Evolutionary conservation across 2,797 vertebrate species (phyloP), one percentile per base, ranked within the genome.

Genomic region (Heliangelus exortis): DNA sequence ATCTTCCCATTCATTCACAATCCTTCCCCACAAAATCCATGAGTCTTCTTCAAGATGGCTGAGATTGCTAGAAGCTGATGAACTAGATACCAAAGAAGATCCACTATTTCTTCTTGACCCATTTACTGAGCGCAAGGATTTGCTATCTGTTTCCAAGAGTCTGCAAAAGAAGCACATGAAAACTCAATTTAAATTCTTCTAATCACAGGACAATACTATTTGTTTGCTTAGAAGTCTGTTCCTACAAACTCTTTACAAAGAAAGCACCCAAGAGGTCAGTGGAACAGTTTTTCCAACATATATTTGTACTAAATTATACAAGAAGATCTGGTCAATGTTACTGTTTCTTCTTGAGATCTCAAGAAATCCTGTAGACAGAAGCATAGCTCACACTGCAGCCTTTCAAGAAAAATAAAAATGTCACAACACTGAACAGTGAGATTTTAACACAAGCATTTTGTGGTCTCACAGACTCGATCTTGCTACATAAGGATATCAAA

Each of bases 1-100:
- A 73, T 99, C 99, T 96, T 99, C 99, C 99, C 99, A 99, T 96
- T 99, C 99, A 47, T 99, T 99, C 97, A 99, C 99, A 57, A 99
- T 98, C 92, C 99, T 98, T 17, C 99, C 99, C 99, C 99, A 99
- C n/a, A 99, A 97, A 85, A 99, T 98, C 99, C 99, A 99, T 0
- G 98, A 97, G 96, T 99, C 99, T 97, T 99, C 99, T 97, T 99
- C 99, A 92, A 99, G 98, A 92, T 99, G 99, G 79, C 99, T 99
- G 90, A 99, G 99, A 97, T 99, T 99, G 96, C 99, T 99, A 77
- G 99, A 99, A 93, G 99, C 99, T 1, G 99, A 99, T 84, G 99
- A 99, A 97, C 99, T 99, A 95, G 99, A 99, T 41, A 99, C 99
- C 96, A 99, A 98, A 26, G 99, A 99, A 84, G 99, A 99, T 81